Conservation (phyloP, 2,113 vertebrate genomes). For the Hemiprocne comata region DNA sequence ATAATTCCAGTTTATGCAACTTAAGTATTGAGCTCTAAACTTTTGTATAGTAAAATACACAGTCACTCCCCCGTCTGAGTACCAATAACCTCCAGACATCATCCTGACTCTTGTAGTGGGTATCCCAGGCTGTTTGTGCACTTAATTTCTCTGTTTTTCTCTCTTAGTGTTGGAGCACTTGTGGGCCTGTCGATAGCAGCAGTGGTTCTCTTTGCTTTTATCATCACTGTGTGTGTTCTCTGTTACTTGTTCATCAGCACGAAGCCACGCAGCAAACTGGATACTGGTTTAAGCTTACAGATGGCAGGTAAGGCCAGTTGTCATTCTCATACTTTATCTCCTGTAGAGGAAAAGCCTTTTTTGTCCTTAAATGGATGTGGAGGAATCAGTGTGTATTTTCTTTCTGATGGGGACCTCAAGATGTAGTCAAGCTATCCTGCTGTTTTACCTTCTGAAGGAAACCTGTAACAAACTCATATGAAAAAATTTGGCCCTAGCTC, state of each 20-base stretch:
- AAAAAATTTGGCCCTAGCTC: background rate
- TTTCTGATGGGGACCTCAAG: background rate
- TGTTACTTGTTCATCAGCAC: conserved; percentile 92
- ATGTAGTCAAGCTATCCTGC: background rate
- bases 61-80: background rate
- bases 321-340: background rate
- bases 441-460: background rate
- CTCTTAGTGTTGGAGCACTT: conserved; percentile 86
- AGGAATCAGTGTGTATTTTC: background rate
- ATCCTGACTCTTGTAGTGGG: background rate
- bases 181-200: conserved; percentile 91
- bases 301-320: conserved; percentile 76
- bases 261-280: conserved; percentile 86
- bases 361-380: background rate
- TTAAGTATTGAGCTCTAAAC: background rate
- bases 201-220: conserved; percentile 88
- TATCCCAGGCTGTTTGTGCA: background rate
- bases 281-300: conserved; percentile 86
- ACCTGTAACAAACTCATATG: background rate
- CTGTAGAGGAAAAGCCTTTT: conserved; percentile 7
- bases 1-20: background rate
- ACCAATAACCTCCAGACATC: background rate
- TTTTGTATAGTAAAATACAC: background rate
- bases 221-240: conserved; percentile 90
- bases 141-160: conserved; percentile 45